A percentile compares a stretch with the other conserved stretches of the same genome.
Evolutionary conservation across 2,888 invertebrate genomes (phyloP).

Genomic region (Acleris laterana): DNA sequence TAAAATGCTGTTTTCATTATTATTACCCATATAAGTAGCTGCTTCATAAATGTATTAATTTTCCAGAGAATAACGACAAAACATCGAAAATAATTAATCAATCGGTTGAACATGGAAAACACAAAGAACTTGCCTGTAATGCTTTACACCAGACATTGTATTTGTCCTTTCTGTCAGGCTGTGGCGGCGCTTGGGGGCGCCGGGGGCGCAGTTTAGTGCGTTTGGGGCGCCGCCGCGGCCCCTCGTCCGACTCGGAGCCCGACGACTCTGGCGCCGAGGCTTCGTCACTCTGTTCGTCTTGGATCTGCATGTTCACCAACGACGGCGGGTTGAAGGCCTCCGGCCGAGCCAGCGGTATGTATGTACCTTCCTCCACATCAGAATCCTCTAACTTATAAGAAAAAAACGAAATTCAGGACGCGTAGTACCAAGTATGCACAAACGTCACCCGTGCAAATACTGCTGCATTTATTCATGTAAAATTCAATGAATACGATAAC

Average conservation of each 20-base stretch:
- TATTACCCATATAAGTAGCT: too few species aligned
- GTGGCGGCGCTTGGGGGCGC: slow-evolving; percentile 56
- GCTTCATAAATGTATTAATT: too few species aligned
- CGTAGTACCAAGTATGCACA: slow-evolving; percentile 34
- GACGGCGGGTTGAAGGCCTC: slow-evolving; percentile 80
- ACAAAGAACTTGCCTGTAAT: slow-evolving; percentile 62
- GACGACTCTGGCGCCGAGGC: slow-evolving; percentile 78
- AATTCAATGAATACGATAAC: not conserved
- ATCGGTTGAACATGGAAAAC: not conserved
- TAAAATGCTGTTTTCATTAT: too few species aligned
- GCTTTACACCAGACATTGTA: slow-evolving; percentile 91
- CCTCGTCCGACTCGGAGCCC: slow-evolving; percentile 86
- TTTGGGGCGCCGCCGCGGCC: slow-evolving; percentile 78
- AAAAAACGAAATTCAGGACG: slow-evolving; percentile 35
- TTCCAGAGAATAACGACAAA: not conserved
- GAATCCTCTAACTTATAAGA: slow-evolving; percentile 74
- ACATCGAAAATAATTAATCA: not conserved
- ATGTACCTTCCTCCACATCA: slow-evolving; percentile 81
- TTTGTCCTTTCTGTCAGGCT: slow-evolving; percentile 85
- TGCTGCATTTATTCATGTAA: slow-evolving; percentile 33
- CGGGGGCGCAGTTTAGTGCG: slow-evolving; percentile 77
- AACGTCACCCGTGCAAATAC: slow-evolving; percentile 39
- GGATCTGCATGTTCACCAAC: slow-evolving; percentile 80
- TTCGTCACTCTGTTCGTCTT: slow-evolving; percentile 85
- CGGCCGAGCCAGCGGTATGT: slow-evolving; percentile 84